phyloP scores from a whole-genome alignment of 2,888 invertebrate genomes.

The Philereme vetulata region DNA sequence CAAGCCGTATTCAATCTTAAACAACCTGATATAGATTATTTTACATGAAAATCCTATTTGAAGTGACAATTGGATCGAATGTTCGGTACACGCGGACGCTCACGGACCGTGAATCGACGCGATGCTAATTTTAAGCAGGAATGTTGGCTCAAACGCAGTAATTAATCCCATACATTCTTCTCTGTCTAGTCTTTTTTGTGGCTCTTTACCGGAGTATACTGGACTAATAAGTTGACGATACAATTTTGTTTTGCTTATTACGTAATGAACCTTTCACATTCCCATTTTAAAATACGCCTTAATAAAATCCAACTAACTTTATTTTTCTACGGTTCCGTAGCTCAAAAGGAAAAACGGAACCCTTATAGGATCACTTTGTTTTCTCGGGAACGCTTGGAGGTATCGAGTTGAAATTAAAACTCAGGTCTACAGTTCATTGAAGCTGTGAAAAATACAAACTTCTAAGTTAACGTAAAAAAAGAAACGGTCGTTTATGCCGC shows the following conservation, averaged over 20 bases:
- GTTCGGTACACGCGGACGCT: conserved; percentile 15
- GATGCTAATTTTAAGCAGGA: conserved; percentile 69
- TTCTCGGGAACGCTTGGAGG: too few relatives aligned
- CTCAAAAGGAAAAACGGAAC: too few relatives aligned
- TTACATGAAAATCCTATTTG: not conserved
- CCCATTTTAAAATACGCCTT: too few relatives aligned
- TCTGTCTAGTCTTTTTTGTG: conserved; percentile 58
- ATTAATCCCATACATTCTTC: conserved; percentile 67
- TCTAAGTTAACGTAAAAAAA: too few relatives aligned
- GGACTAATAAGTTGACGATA: conserved; percentile 39
- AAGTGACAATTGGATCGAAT: conserved; percentile 15
- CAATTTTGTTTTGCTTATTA: conserved; percentile 31
- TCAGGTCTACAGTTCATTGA: too few relatives aligned
- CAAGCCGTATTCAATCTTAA: not conserved
- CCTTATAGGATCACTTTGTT: too few relatives aligned
- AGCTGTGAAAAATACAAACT: too few relatives aligned
- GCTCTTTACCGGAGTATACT: conserved; percentile 35
- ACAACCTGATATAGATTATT: conserved; percentile 4
- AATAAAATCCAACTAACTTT: too few relatives aligned
- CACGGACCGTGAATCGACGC: conserved; percentile 62
- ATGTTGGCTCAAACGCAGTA: conserved; percentile 68
- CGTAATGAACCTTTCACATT: too few relatives aligned
- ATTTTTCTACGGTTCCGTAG: too few relatives aligned
- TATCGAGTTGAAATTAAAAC: too few relatives aligned
- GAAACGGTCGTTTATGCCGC: too few relatives aligned